Evolutionary conservation across 2,888 invertebrate genomes (phyloP), one percentile per base, ranked within the genome.

Genomic region (Brachyopa scutellaris): DNA sequence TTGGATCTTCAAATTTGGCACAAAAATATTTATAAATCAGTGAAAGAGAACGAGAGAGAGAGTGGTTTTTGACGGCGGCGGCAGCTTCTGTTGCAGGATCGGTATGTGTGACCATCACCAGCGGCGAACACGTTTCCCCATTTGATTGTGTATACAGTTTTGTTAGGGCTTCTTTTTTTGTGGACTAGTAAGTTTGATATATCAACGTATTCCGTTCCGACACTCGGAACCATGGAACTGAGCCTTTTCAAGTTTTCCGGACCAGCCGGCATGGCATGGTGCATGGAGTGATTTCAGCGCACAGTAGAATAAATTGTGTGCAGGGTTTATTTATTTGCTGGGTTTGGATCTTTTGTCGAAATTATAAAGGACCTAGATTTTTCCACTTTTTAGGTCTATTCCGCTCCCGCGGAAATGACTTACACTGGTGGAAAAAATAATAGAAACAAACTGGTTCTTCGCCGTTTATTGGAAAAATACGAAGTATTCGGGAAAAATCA

Each of bases 61-160:
- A 2, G 55, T 9, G 17, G 53, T 55, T 47, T 31, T 67, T 70
- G 38, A 38, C 59, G 49, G 42, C 64, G 49, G 61, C 51, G 53
- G 51, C 61, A 29, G 66, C 55, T 84, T 78, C 73, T 85, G 79
- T 83, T 82, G 69, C 74, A 85, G 84, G 84, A 80, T 64, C 78
- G 85, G 85, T 84, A 86, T 86, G 86, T 85, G 85, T 85, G 85
- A 85, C 86, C 85, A 77, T 86, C 86, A 86, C 86, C 83, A 85
- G 84, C 83, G 85, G 84, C 70, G 85, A 85, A 85, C 86, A 85
- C 85, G 85, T 82, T 84, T 84, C n/a, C 6, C 53, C 84, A 70
- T 78, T 73, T 64, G 57, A 64, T 62, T 55, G 57, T 66, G 49
- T 42, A 29, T 55, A 38, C 61, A 45, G 70, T 62, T 69, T 55